These are phyloP conservation scores for Lamellibrachia columna DNA, from an alignment of 2,888 invertebrate species.

Conservation along the genomic window DNA sequence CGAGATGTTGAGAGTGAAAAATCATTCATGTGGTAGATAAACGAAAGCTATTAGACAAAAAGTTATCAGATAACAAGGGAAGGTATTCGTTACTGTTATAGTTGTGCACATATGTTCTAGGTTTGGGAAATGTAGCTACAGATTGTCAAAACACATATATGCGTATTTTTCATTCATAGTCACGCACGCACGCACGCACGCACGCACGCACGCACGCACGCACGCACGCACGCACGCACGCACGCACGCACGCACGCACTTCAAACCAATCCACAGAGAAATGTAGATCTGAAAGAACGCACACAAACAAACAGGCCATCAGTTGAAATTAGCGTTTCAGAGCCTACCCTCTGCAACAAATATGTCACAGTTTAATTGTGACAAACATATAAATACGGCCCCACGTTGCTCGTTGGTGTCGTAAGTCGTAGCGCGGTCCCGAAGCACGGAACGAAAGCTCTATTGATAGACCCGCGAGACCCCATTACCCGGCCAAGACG, in stretches of 20 bases:
- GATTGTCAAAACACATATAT: background rate
- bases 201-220: background rate
- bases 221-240: background rate
- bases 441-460: background rate
- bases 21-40: too few relatives aligned
- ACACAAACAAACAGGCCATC: background rate
- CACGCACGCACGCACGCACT: background rate
- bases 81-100: too few relatives aligned
- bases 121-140: too few relatives aligned
- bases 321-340: background rate
- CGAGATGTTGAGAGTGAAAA: too few relatives aligned
- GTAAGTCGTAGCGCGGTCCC: background rate
- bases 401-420: background rate
- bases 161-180: background rate
- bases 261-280: background rate
- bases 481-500: background rate
- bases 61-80: too few relatives aligned
- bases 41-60: too few relatives aligned
- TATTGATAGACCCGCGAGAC: background rate
- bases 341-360: background rate
- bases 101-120: too few relatives aligned
- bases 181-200: background rate
- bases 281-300: background rate
- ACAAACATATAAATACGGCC: background rate
- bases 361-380: background rate